A percentile compares a stretch with the other conserved stretches of the same genome.
These are phyloP conservation scores for Drosophila maculinotata DNA, from an alignment of 2,888 invertebrate species.

Conservation along the genomic window DNA sequence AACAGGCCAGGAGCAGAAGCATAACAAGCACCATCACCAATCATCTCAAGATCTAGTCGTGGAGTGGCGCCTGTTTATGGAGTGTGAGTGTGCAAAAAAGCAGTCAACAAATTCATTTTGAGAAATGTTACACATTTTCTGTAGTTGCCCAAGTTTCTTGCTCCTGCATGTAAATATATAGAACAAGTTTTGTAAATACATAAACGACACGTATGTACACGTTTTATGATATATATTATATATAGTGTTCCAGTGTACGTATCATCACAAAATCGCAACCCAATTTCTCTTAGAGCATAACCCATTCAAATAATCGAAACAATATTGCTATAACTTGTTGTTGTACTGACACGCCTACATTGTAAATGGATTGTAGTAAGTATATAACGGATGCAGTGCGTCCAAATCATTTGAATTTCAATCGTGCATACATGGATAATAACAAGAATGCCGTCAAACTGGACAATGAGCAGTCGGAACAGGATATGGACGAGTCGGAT, in stretches of 20 bases:
- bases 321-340: constrained; percentile 43
- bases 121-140: constrained; percentile 18
- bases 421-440: constrained; percentile 86
- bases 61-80: constrained; percentile 81
- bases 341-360: constrained; percentile 60
- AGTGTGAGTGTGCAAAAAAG: constrained; percentile 75
- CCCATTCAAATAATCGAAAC: constrained; percentile 11
- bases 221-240: background rate
- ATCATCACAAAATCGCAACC: constrained; percentile 56
- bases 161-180: constrained; percentile 51
- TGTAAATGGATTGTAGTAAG: constrained; percentile 79
- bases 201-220: constrained; percentile 1
- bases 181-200: constrained; percentile 19
- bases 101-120: background rate
- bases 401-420: constrained; percentile 75
- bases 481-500: constrained; percentile 84
- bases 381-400: constrained; percentile 81
- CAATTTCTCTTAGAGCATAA: constrained; percentile 22
- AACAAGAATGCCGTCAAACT: constrained; percentile 54
- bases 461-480: constrained; percentile 68
- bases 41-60: constrained; percentile 32
- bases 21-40: constrained; percentile 29
- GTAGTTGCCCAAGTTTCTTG: constrained; percentile 3
- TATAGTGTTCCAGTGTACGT: constrained; percentile 75
- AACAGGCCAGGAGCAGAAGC: constrained; percentile 21